Conservation (phyloP, 2,888 invertebrate genomes). For the Sepiola atlantica region DNA sequence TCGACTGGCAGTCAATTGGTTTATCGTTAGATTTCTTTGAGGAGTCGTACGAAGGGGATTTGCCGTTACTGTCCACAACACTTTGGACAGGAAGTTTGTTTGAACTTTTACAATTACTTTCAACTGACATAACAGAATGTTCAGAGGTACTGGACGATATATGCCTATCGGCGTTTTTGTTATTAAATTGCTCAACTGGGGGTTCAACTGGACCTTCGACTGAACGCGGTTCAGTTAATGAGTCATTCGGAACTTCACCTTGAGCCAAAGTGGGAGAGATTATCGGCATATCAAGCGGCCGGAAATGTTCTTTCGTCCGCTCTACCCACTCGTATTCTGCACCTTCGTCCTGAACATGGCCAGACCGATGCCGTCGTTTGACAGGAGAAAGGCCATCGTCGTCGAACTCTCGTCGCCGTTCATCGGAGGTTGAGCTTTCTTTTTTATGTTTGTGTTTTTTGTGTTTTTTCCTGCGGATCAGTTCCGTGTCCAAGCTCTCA, state of each 20-base stretch:
- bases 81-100: neutral
- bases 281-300: slow-evolving; percentile 52
- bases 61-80: neutral
- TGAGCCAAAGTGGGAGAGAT: neutral
- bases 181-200: neutral
- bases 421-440: slow-evolving; percentile 48
- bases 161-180: neutral
- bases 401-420: slow-evolving; percentile 47
- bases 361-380: neutral
- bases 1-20: neutral
- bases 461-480: slow-evolving; percentile 59
- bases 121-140: neutral
- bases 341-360: slow-evolving; percentile 32
- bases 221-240: neutral
- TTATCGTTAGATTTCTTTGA: neutral
- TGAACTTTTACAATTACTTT: neutral
- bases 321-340: slow-evolving; percentile 73
- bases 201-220: slow-evolving; percentile 35
- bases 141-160: neutral
- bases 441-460: slow-evolving; percentile 62
- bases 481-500: slow-evolving; percentile 51
- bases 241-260: neutral
- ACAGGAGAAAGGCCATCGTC: slow-evolving; percentile 24
- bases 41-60: neutral
- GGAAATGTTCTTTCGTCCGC: slow-evolving; percentile 70